These are phyloP conservation scores for Microtus pennsylvanicus DNA, from an alignment of 2,113 vertebrate genomes.

Conservation along the genomic window DNA sequence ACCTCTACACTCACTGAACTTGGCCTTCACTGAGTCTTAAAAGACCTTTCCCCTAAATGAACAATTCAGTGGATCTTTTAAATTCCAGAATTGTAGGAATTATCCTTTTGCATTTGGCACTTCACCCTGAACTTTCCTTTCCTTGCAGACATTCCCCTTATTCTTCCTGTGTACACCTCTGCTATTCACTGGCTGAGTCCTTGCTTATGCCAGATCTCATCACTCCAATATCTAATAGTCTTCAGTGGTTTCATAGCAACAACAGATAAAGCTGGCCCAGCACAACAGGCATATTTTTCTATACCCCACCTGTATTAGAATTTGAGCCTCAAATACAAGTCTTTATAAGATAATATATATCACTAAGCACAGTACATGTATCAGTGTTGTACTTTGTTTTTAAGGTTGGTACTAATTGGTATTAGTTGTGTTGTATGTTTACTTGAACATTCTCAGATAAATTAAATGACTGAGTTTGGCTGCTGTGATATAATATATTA, in stretches of 20 bases:
- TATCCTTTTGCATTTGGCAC: background rate
- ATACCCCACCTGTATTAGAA: background rate
- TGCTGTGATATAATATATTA: background rate
- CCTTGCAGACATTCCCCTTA: background rate
- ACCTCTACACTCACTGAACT: background rate
- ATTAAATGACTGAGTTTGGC: conserved; percentile 34
- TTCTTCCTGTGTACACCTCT: background rate
- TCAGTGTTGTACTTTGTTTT: background rate
- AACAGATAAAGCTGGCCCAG: background rate
- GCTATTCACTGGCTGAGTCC: background rate
- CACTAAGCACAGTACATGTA: background rate
- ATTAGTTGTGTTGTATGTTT: conserved; percentile 1
- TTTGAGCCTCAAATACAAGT: background rate
- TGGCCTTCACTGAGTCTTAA: background rate
- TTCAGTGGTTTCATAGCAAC: background rate
- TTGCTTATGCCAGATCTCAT: background rate
- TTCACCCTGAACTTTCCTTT: conserved; percentile 17
- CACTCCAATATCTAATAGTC: background rate
- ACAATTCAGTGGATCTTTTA: background rate
- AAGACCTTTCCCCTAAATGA: background rate
- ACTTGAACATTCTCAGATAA: conserved; percentile 29
- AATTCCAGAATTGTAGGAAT: background rate
- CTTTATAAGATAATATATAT: conserved; percentile 10
- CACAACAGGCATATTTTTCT: background rate
- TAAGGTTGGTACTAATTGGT: background rate